phyloP scores from a whole-genome alignment of 2,888 invertebrate genomes.

The Tortrix viridana region DNA sequence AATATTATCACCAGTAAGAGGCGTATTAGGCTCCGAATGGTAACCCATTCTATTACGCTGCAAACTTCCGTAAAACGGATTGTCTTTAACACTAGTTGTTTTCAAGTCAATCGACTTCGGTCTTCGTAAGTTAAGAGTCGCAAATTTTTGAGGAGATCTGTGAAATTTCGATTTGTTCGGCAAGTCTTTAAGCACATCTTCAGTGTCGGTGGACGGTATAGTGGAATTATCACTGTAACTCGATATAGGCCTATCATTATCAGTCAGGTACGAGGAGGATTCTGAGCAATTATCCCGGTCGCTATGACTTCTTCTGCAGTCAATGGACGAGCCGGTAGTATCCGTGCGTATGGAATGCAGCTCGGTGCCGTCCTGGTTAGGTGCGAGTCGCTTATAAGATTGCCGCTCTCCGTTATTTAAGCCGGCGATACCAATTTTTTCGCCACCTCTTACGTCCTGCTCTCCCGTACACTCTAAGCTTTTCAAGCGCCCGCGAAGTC shows the following conservation, averaged over 20 bases:
- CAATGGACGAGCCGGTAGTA: constrained; percentile 71
- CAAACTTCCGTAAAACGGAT: constrained; percentile 69
- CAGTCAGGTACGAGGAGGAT: constrained; percentile 78
- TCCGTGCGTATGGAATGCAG: constrained; percentile 78
- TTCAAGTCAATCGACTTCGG: constrained; percentile 79
- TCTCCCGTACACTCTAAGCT: constrained; percentile 71
- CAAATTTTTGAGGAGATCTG: constrained; percentile 79
- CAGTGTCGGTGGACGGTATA: constrained; percentile 78
- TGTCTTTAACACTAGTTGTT: constrained; percentile 61
- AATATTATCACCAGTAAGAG: constrained; percentile 64
- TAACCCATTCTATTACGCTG: constrained; percentile 76
- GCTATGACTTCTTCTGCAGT: constrained; percentile 77
- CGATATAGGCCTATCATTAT: constrained; percentile 80
- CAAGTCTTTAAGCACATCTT: constrained; percentile 78
- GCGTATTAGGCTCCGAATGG: constrained; percentile 80
- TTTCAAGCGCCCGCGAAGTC: constrained; percentile 75
- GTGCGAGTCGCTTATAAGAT: constrained; percentile 67
- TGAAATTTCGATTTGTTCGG: constrained; percentile 79
- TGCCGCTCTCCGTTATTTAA: constrained; percentile 73
- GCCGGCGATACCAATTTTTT: constrained; percentile 66
- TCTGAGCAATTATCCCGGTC: constrained; percentile 82
- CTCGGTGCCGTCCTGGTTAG: constrained; percentile 71
- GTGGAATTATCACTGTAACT: constrained; percentile 81
- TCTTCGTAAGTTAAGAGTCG: constrained; percentile 75
- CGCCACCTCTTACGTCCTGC: constrained; percentile 58